Evolutionary conservation across 2,113 vertebrate species (phyloP), one percentile per base, ranked within the genome.

Genomic region (Sus scrofa): DNA sequence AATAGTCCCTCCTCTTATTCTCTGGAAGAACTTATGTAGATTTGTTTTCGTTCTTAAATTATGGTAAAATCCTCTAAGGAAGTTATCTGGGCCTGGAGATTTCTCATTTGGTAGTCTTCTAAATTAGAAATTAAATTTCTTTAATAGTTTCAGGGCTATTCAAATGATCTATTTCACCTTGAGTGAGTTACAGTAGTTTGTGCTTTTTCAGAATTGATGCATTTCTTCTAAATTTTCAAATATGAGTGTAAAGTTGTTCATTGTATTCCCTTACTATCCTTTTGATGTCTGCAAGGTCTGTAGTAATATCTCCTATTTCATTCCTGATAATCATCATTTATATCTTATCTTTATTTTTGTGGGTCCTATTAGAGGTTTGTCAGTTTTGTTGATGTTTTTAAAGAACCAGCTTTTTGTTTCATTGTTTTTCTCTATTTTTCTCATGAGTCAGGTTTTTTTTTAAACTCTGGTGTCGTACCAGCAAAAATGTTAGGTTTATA

Each of bases 41-140:
- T 52, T 79, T 91, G 22, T 11, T 13, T 90, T 95, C 65, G 58
- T 97, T 96, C 39, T 87, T 86, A 92, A 87, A 65, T 8, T 32
- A 44, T 83, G 39, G 15, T 94, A n/a, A 37, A 85, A 79, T 81
- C 94, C 52, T 85, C 14, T 30, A 75, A 9, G 84, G 50, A 95
- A 79, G 70, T 24, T 15, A 58, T 86, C 34, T 90, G 52, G 74
- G 20, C 60, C 68, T 86, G 77, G 58, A 26, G 50, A 39, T 86
- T 89, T 79, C 37, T 79, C 54, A 74, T 78, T 56, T 77, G 54
- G 24, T 71, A 50, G 7, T 86, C 56, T 92, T 92, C 63, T 67
- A 71, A 89, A 44, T 63, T 70, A 79, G 14, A 74, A 67, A 92
- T 19, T 63, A 2, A 92, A 20, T 94, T 67, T 91, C 91, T 92